Base-by-base conservation (phyloP, 2,888 invertebrate species). In the Trachelus iudaicus region DNA sequence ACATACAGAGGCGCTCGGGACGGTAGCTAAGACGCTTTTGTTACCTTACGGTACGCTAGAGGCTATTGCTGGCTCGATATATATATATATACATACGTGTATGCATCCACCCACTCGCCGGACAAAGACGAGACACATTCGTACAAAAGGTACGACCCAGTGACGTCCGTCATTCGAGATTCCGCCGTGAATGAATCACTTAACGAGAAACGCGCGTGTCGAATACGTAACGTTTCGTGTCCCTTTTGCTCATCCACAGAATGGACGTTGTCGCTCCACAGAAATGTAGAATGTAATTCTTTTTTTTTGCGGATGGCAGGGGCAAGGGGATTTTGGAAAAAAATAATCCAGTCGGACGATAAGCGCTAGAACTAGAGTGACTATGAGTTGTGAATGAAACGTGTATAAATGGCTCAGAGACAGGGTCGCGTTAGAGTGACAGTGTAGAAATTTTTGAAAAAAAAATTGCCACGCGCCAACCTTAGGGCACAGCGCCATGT, bases 181-280 rank as follows among this genome's bases (percentile, higher is more conserved):
- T 87, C 85, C 84, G 77, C 80, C 80, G 80, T 83, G 86, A 87
- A 85, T 87, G 86, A 87, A 87, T 87, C 87, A 87, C 84, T 87
- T 86, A 83, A 87, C 84, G 85, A 84, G 85, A 84, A 83, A 78
- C 81, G 81, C 83, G 85, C 81, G 84, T 77, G 79, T 77, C 76
- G 87, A 83, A 86, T 87, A 83, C 85, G 82, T 81, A 84, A 85
- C 84, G 77, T 79, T 34, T 4, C 81, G 74, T 82, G 77, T 81
- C 76, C 78, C 75, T 77, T 80, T 15, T n/a, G 11, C 23, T 34
- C 11, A 0, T 11, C 15, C 34, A 3, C 30, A 13, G 71, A 30
- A 23, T 15, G 11, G 3, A 23, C 23, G 56, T 40, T 40, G 15
- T 56, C 23, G 23, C 23, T 56, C 0, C 9, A 23, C 1, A 6